Percentiles rank a stretch among this genome's conserved stretches.
Conservation (phyloP, 2,797 vertebrate species). For the Intellagama lesueurii region DNA sequence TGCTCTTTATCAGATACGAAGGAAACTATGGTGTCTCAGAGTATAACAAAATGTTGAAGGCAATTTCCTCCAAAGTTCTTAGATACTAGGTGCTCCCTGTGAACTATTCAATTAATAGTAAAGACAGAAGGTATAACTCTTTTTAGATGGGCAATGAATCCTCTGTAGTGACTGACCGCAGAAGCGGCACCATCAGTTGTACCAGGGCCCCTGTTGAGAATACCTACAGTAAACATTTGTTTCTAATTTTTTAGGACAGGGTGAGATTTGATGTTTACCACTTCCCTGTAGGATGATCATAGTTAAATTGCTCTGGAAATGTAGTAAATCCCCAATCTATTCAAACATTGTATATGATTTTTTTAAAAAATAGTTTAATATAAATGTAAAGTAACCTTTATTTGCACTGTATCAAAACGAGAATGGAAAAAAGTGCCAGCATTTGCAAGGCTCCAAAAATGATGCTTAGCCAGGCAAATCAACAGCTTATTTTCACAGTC, state of each 20-base stretch:
- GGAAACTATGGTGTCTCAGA: no score
- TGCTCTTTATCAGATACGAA: no score
- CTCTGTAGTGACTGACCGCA: no score
- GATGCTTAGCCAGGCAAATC: not conserved
- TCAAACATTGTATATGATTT: not conserved
- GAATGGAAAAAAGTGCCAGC: slow-evolving; percentile 1
- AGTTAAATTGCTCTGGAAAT: not conserved
- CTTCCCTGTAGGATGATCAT: not conserved
- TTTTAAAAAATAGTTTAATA: not conserved
- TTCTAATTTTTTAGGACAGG: not conserved
- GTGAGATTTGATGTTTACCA: not conserved
- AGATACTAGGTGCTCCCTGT: no score
- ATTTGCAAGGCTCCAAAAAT: not conserved
- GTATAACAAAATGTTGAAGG: no score
- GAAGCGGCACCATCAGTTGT: no score
- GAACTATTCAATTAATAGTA: no score
- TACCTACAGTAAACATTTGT: not conserved
- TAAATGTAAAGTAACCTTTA: not conserved
- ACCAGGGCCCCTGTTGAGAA: not conserved
- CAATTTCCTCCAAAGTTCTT: no score
- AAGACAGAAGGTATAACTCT: no score
- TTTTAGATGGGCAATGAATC: no score
- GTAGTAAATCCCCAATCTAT: not conserved
- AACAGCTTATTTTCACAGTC: slow-evolving; percentile 9
- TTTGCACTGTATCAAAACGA: not conserved